A percentile compares a stretch with the other conserved stretches of the same genome.
phyloP scores from a whole-genome alignment of 2,797 vertebrate species.

The Percopsis omiscomaycus region DNA sequence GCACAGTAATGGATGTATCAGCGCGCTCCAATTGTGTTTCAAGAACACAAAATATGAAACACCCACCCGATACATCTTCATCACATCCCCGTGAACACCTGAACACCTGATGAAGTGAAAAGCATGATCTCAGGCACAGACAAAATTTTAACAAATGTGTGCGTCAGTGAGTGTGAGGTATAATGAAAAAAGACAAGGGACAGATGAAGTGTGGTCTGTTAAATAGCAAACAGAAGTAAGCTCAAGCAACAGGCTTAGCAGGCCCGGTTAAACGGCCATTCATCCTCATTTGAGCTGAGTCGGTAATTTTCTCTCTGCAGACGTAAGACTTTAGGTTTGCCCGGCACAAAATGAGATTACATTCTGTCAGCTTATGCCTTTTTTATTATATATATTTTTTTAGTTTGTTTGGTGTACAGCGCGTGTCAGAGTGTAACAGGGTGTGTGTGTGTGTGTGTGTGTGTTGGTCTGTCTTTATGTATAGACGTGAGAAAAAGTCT shows the following conservation, averaged over 20 bases:
- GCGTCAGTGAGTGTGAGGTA: not conserved
- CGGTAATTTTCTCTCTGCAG: constrained; percentile 42
- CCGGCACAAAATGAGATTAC: constrained; percentile 30
- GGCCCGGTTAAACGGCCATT: constrained; percentile 44
- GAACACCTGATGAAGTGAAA: constrained; percentile 28
- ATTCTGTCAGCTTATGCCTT: constrained; percentile 25
- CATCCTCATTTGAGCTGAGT: constrained; percentile 64
- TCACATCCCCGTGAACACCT: constrained; percentile 35
- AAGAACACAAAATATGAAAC: constrained; percentile 39
- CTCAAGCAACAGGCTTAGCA: constrained; percentile 40
- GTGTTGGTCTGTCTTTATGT: not conserved
- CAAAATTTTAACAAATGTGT: constrained; percentile 17
- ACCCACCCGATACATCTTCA: constrained; percentile 31
- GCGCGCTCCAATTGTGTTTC: not conserved
- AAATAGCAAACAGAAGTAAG: constrained; percentile 41
- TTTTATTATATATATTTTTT: not conserved
- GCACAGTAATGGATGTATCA: constrained; percentile 2
- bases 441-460: constrained; percentile 3
- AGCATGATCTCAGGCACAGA: constrained; percentile 25
- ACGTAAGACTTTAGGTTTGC: constrained; percentile 24
- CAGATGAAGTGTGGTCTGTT: constrained; percentile 21
- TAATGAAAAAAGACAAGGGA: not conserved
- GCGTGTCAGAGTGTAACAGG: constrained; percentile 11
- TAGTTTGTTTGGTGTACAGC: constrained; percentile 39
- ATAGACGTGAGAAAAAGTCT: constrained; percentile 30